These are phyloP conservation scores for Melieria picta DNA, from an alignment of 2,888 invertebrate species.

Conservation along the genomic window DNA sequence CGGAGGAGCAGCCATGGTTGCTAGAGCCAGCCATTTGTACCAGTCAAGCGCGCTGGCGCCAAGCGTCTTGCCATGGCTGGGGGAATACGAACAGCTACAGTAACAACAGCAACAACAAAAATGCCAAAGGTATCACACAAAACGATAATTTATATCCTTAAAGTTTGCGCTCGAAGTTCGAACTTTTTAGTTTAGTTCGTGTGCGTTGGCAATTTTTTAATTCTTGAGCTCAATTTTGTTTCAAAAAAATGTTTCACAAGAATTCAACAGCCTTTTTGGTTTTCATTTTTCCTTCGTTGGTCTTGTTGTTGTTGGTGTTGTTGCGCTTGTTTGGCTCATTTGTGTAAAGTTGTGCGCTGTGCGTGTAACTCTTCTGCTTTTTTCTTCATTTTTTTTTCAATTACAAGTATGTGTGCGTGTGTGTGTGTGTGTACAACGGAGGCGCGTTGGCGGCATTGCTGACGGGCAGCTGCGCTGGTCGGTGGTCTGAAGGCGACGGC, in stretches of 20 bases:
- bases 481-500: slow-evolving; percentile 8
- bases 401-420: background rate
- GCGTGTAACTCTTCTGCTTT: slow-evolving; percentile 12
- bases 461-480: slow-evolving; percentile 21
- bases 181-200: slow-evolving; percentile 34
- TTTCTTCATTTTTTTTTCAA: background rate
- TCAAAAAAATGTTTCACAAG: slow-evolving; percentile 54
- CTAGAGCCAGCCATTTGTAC: slow-evolving; percentile 55
- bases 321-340: slow-evolving; percentile 18
- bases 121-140: slow-evolving; percentile 50
- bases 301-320: slow-evolving; percentile 7
- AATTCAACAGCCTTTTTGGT: slow-evolving; percentile 30
- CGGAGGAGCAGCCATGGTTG: background rate
- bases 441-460: slow-evolving; percentile 43
- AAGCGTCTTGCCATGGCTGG: slow-evolving; percentile 55
- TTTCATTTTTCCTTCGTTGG: background rate
- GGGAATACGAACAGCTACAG: slow-evolving; percentile 4
- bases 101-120: slow-evolving; percentile 34
- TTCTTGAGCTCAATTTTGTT: slow-evolving; percentile 58
- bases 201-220: slow-evolving; percentile 57
- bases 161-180: slow-evolving; percentile 50
- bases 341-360: slow-evolving; percentile 16
- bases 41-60: slow-evolving; percentile 63
- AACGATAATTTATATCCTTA: slow-evolving; percentile 61
- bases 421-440: slow-evolving; percentile 2